These are phyloP conservation scores for Agelaius phoeniceus DNA, from an alignment of 2,113 vertebrate genomes.

Conservation along the genomic window DNA sequence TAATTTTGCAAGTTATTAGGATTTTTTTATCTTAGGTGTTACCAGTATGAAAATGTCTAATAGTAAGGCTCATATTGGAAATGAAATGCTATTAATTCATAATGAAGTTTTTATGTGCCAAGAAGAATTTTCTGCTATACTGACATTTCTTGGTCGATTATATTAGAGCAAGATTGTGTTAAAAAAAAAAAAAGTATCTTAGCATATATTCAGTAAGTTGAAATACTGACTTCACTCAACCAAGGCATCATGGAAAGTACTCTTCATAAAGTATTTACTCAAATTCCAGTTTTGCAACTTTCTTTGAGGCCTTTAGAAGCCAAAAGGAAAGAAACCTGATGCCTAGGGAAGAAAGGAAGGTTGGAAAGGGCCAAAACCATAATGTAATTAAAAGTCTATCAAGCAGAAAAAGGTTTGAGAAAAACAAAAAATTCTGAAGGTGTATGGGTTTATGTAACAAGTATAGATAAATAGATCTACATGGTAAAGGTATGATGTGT, in stretches of 20 bases:
- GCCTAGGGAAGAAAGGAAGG: not conserved
- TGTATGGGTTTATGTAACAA: not conserved
- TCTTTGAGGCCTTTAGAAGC: not conserved
- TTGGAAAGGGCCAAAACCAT: not conserved
- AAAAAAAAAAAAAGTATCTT: not conserved
- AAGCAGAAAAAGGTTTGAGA: not conserved
- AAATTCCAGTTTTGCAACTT: slow-evolving; percentile 48
- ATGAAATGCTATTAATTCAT: not conserved
- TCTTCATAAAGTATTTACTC: slow-evolving; percentile 28
- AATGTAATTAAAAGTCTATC: not conserved
- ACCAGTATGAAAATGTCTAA: not conserved
- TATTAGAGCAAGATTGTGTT: not conserved
- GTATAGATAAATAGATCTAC: not conserved
- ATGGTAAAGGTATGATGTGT: not conserved
- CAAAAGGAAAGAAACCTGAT: slow-evolving; percentile 35
- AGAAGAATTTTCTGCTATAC: not conserved
- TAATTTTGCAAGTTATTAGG: not conserved
- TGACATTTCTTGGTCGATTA: slow-evolving; percentile 16
- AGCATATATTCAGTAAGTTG: not conserved
- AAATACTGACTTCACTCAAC: slow-evolving; percentile 1
- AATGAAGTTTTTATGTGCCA: not conserved
- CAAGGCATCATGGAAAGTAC: not conserved
- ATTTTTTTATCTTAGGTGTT: not conserved
- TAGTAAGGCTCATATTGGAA: not conserved
- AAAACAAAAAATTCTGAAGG: not conserved